Conservation (phyloP, 1,140 invertebrate genomes). For the Colletes gigas region DNA sequence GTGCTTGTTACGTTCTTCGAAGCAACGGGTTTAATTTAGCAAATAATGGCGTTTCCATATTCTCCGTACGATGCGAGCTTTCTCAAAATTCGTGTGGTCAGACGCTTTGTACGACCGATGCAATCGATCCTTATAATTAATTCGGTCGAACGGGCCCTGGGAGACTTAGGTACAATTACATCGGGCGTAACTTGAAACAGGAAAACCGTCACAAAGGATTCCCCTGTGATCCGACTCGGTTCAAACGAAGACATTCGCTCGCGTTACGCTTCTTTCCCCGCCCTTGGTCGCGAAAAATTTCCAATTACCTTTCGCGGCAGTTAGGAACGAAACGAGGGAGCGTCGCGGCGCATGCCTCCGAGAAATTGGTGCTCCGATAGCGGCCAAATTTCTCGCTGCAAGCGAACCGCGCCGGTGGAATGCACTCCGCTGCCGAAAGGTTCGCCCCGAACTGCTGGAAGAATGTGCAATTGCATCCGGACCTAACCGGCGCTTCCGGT, state of each 20-base stretch:
- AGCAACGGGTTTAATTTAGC: too few species aligned
- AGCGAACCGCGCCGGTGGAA: conserved; percentile 34
- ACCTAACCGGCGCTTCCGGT: conserved; percentile 40
- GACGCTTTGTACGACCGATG: too few species aligned
- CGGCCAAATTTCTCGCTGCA: conserved; percentile 31
- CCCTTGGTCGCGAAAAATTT: conserved; percentile 14
- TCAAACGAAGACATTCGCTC: neutral
- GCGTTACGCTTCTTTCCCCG: too few species aligned
- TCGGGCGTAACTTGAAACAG: neutral
- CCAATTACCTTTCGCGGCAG: conserved; percentile 21
- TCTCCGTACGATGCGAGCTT: too few species aligned
- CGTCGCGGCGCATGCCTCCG: neutral
- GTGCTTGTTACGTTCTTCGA: too few species aligned
- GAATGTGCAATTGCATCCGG: conserved; percentile 54
- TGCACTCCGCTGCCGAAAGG: conserved; percentile 22
- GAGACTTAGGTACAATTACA: neutral
- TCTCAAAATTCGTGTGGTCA: too few species aligned
- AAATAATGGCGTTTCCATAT: too few species aligned
- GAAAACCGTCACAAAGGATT: too few species aligned
- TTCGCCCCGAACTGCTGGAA: conserved; percentile 27
- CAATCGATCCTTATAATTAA: too few species aligned
- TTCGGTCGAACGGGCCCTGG: too few species aligned
- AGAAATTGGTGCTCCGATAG: conserved; percentile 34
- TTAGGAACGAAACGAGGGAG: neutral
- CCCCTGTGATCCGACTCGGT: too few species aligned